Evolutionary conservation across 2,797 vertebrate genomes (phyloP).

Genomic region (Parambassis ranga): DNA sequence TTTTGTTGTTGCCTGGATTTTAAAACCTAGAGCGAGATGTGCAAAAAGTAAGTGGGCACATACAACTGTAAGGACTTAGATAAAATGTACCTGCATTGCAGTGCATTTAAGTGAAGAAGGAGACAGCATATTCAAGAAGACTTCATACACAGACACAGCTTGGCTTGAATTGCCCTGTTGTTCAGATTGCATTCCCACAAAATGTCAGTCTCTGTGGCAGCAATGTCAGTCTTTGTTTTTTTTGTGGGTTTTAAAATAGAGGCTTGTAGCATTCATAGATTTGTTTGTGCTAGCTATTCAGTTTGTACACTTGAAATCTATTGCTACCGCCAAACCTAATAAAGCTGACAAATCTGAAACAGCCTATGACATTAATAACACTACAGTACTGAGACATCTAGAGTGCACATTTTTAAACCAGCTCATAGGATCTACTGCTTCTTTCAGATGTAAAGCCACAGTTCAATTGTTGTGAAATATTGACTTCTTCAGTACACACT

Average conservation of each 20-base stretch:
- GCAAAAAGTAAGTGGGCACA: not conserved
- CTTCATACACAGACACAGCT: constrained; percentile 20
- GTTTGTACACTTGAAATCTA: not conserved
- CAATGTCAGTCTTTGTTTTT: constrained; percentile 26
- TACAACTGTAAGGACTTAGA: constrained; percentile 28
- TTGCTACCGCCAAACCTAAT: not conserved
- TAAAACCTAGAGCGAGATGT: not conserved
- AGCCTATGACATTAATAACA: not conserved
- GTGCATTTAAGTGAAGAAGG: not conserved
- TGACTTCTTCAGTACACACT: too few relatives aligned
- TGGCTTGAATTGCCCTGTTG: constrained; percentile 36
- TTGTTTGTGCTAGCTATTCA: constrained; percentile 10
- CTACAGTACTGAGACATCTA: not conserved
- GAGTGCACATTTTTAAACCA: not conserved
- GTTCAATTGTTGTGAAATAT: too few relatives aligned
- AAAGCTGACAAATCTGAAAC: not conserved
- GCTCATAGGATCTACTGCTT: not conserved
- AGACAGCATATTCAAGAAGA: constrained; percentile 12
- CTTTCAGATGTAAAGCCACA: not conserved
- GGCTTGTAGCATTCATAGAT: constrained; percentile 6
- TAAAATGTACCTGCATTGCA: constrained; percentile 24
- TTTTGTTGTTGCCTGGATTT: constrained; percentile 14
- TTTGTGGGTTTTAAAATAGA: constrained; percentile 39
- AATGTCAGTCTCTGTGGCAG: constrained; percentile 36
- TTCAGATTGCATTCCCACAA: constrained; percentile 35